Conservation (phyloP, 2,888 invertebrate species). For the Spatulosminthurus flaviceps region DNA sequence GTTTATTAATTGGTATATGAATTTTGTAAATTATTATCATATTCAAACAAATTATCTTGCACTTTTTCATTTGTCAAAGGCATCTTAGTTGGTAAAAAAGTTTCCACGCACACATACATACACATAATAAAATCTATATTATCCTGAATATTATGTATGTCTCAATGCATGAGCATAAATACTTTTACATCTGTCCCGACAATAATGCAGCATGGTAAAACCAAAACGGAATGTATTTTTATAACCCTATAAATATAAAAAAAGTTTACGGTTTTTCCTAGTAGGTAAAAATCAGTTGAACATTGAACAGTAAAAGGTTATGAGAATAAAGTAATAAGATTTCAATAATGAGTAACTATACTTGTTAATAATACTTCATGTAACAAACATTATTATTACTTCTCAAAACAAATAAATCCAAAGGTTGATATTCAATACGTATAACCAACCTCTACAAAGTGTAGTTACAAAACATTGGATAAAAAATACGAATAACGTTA, state of each 20-base stretch:
- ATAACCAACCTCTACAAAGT: not conserved
- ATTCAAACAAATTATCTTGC: slow-evolving; percentile 24
- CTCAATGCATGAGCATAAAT: slow-evolving; percentile 17
- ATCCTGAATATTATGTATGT: slow-evolving; percentile 11
- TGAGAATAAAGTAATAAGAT: not conserved
- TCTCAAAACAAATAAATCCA: not conserved
- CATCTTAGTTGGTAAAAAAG: slow-evolving; percentile 28
- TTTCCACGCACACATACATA: slow-evolving; percentile 9
- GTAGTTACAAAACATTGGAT: too few species aligned
- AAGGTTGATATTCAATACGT: not conserved
- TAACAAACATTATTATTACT: not conserved
- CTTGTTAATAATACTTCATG: not conserved
- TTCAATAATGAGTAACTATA: not conserved
- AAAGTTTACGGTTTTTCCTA: not conserved
- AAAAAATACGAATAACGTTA: too few species aligned
- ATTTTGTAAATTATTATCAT: slow-evolving; percentile 22
- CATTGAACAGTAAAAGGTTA: not conserved
- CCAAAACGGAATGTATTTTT: slow-evolving; percentile 22
- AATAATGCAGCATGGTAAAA: slow-evolving; percentile 13
- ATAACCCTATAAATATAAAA: slow-evolving; percentile 2
- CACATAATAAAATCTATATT: slow-evolving; percentile 21
- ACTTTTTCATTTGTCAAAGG: slow-evolving; percentile 26
- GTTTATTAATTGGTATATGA: slow-evolving; percentile 21
- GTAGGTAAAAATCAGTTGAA: not conserved
- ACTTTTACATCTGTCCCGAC: slow-evolving; percentile 11